phyloP scores from a whole-genome alignment of 1,140 invertebrate species.

The Trichonephila clavata region DNA sequence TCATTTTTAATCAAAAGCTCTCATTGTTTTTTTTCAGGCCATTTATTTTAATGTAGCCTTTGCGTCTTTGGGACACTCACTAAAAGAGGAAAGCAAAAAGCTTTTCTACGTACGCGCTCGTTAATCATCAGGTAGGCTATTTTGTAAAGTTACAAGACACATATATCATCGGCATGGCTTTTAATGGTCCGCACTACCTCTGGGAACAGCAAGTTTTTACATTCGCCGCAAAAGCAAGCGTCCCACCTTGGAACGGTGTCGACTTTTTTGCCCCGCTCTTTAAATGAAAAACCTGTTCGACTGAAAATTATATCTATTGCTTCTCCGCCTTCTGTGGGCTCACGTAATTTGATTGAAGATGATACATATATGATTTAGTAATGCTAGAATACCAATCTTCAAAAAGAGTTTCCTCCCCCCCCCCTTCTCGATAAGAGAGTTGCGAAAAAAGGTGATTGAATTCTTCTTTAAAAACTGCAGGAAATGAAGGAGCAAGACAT shows the following conservation, averaged over 20 bases:
- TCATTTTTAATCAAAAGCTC: constrained; percentile 56
- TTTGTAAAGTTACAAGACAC: constrained; percentile 54
- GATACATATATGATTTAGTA: constrained; percentile 61
- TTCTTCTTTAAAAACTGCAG: neutral
- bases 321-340: constrained; percentile 48
- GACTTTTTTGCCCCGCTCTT: neutral
- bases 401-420: neutral
- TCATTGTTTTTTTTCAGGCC: constrained; percentile 9
- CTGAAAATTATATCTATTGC: constrained; percentile 68
- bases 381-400: constrained; percentile 28
- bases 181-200: constrained; percentile 44
- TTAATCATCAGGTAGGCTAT: constrained; percentile 66
- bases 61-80: neutral
- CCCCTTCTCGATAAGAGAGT: neutral
- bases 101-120: neutral
- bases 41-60: constrained; percentile 57
- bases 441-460: constrained; percentile 37
- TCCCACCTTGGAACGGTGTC: constrained; percentile 1
- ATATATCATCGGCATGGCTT: constrained; percentile 58
- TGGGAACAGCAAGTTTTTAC: constrained; percentile 40
- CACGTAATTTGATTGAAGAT: constrained; percentile 66
- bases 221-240: neutral
- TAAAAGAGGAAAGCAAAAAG: constrained; percentile 1
- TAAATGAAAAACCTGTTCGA: constrained; percentile 59
- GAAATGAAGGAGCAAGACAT: constrained; percentile 6